A percentile compares a stretch with the other conserved stretches of the same genome.
phyloP scores from a whole-genome alignment of 92 coral and sea anemone genomes.

The Zoanthus solanderi region DNA sequence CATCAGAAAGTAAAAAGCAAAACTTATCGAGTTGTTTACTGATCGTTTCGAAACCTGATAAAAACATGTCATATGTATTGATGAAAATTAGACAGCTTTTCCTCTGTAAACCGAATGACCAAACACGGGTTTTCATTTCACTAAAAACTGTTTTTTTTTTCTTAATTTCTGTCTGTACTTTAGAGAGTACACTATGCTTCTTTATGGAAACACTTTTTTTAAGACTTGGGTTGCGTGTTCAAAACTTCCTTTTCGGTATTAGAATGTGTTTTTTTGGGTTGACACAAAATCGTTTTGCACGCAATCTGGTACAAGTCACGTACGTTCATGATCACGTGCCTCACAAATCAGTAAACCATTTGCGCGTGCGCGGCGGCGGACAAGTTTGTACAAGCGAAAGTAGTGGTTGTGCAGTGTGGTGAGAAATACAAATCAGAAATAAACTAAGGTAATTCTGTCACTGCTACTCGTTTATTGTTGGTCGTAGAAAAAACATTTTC shows the following conservation, averaged over 20 bases:
- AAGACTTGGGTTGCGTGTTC: not conserved
- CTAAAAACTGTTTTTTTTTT: not conserved
- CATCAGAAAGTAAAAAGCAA: not conserved
- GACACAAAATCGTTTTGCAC: not conserved
- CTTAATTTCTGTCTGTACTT: not conserved
- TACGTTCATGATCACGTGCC: not conserved
- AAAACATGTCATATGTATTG: not conserved
- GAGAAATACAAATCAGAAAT: not conserved
- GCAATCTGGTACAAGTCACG: constrained; percentile 13
- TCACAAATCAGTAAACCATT: not conserved
- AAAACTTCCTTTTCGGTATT: not conserved
- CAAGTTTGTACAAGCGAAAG: not conserved
- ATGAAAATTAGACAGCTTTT: too few species aligned
- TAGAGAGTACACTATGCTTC: not conserved
- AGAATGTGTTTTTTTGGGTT: not conserved
- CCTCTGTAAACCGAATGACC: too few species aligned
- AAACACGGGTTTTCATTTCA: not conserved
- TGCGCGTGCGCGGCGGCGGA: too few species aligned
- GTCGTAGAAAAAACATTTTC: too few species aligned
- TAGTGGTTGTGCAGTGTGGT: not conserved
- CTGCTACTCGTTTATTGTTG: not conserved
- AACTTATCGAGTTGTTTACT: not conserved
- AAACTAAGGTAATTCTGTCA: not conserved
- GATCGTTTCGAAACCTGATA: not conserved
- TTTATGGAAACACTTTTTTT: not conserved